Percentiles rank a stretch among this genome's conserved stretches.
Evolutionary conservation across 1,140 invertebrate genomes (phyloP).

Genomic region (Drosophila lacertosa): DNA sequence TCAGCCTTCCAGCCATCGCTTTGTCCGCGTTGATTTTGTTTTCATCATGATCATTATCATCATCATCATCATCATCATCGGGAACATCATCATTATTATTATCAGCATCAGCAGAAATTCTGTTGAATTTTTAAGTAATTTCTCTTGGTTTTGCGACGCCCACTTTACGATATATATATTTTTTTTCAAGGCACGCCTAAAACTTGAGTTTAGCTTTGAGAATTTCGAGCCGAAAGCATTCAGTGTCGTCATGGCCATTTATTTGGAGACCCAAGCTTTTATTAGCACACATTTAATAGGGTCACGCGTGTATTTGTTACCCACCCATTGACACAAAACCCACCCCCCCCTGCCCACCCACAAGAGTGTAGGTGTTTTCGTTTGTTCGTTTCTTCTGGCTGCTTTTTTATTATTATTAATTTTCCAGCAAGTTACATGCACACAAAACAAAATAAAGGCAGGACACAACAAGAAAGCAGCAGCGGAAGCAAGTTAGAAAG

Average conservation of each 20-base stretch:
- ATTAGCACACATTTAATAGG: constrained; percentile 83
- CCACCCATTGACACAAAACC: constrained; percentile 32
- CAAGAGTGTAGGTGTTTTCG: constrained; percentile 51
- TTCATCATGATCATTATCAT: constrained; percentile 39
- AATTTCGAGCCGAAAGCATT: constrained; percentile 20
- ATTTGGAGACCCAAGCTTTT: constrained; percentile 64
- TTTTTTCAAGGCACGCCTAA: constrained; percentile 15
- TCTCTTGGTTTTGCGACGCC: constrained; percentile 40
- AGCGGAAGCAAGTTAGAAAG: constrained; percentile 23
- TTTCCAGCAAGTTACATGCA: constrained; percentile 79
- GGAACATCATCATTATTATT: constrained; percentile 11
- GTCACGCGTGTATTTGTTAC: constrained; percentile 71
- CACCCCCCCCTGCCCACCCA: background rate
- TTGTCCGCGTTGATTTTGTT: constrained; percentile 70
- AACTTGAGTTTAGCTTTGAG: constrained; percentile 40
- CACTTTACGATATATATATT: constrained; percentile 48
- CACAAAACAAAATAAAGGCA: constrained; percentile 72
- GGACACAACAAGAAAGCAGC: constrained; percentile 50
- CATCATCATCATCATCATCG: constrained; percentile 26
- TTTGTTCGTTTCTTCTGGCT: constrained; percentile 42
- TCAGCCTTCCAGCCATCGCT: constrained; percentile 31
- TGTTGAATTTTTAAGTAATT: constrained; percentile 78
- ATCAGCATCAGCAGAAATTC: constrained; percentile 39
- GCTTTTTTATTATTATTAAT: constrained; percentile 81
- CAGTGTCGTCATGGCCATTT: constrained; percentile 53